phyloP scores from a whole-genome alignment of 2,888 invertebrate species.

The Pachymerium ferrugineum region DNA sequence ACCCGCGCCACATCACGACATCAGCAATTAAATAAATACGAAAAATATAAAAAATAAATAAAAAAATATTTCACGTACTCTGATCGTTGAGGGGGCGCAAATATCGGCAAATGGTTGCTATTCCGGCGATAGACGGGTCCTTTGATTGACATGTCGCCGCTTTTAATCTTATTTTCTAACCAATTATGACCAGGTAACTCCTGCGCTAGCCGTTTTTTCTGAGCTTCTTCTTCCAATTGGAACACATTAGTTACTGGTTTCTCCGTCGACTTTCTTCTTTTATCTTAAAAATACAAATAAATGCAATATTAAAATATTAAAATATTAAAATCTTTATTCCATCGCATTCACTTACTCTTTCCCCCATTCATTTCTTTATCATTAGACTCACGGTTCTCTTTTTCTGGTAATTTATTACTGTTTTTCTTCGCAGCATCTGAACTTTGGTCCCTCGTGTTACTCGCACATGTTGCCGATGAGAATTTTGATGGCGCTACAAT shows the following conservation, averaged over 20 bases:
- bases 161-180: slow-evolving; percentile 40
- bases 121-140: background rate
- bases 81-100: background rate
- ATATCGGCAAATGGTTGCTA: background rate
- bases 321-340: background rate
- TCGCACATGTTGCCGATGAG: too few relatives aligned
- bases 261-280: background rate
- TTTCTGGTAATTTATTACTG: too few relatives aligned
- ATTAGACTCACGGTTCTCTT: too few relatives aligned
- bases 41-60: background rate
- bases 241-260: too few relatives aligned
- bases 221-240: background rate
- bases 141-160: background rate
- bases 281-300: background rate
- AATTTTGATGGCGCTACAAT: too few relatives aligned
- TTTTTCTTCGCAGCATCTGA: too few relatives aligned
- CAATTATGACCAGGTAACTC: slow-evolving; percentile 41
- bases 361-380: too few relatives aligned
- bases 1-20: too few relatives aligned
- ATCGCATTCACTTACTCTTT: too few relatives aligned
- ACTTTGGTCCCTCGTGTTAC: too few relatives aligned
- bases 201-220: slow-evolving; percentile 38
- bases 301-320: background rate
- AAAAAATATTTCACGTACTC: background rate
- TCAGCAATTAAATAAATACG: background rate